Percentiles rank a stretch among this genome's conserved stretches.
phyloP scores from a whole-genome alignment of 2,888 invertebrate species.

The Drosophila falleni region DNA sequence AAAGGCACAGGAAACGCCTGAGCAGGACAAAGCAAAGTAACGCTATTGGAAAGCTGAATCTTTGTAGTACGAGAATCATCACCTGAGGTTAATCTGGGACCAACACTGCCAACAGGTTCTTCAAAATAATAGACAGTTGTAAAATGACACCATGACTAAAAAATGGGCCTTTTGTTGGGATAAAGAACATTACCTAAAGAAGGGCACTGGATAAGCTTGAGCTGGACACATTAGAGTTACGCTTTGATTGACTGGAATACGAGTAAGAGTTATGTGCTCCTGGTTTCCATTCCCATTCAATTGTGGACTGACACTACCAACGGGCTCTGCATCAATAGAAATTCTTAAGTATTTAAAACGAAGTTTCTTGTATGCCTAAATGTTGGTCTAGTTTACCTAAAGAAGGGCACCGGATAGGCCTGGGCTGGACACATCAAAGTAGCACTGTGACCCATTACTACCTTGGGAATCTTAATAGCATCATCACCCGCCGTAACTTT shows the following conservation, averaged over 20 bases:
- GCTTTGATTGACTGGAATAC: conserved; percentile 85
- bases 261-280: conserved; percentile 87
- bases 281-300: conserved; percentile 88
- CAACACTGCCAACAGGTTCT: conserved; percentile 87
- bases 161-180: conserved; percentile 46
- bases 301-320: conserved; percentile 88
- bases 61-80: conserved; percentile 87
- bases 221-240: conserved; percentile 90
- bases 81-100: conserved; percentile 89
- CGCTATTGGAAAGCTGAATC: conserved; percentile 85
- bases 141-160: background rate
- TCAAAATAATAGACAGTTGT: conserved; percentile 41
- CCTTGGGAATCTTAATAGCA: conserved; percentile 84
- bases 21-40: conserved; percentile 88
- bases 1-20: conserved; percentile 90
- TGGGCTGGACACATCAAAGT: conserved; percentile 91
- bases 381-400: conserved; percentile 87
- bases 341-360: background rate
- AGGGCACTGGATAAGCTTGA: conserved; percentile 89
- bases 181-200: conserved; percentile 87
- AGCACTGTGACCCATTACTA: conserved; percentile 86
- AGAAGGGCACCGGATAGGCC: conserved; percentile 90
- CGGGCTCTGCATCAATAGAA: conserved; percentile 84
- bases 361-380: conserved; percentile 28
- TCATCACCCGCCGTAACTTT: conserved; percentile 90